These are phyloP conservation scores for Ectropis grisescens DNA, from an alignment of 1,140 invertebrate genomes.

Conservation along the genomic window DNA sequence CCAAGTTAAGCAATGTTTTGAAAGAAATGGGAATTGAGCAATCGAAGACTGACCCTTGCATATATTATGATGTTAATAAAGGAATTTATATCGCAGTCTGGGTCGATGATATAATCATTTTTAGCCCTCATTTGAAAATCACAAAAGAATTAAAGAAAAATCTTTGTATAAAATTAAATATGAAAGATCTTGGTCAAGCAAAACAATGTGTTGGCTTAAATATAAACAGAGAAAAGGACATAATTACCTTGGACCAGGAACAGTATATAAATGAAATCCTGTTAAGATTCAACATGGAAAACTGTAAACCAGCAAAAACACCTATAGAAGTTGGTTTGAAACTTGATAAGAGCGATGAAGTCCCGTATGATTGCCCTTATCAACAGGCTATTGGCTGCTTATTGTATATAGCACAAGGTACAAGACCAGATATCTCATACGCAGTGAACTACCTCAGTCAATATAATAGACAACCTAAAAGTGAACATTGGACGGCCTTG, in stretches of 20 bases:
- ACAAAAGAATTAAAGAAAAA: neutral
- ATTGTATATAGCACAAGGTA: neutral
- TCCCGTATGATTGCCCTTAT: neutral
- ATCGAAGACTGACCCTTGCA: neutral
- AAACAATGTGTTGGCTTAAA: neutral
- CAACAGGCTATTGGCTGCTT: neutral
- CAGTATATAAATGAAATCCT: conserved; percentile 1
- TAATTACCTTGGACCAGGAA: conserved; percentile 1
- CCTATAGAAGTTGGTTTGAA: neutral
- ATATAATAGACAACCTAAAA: neutral
- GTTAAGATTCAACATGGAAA: conserved; percentile 1
- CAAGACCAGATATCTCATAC: conserved; percentile 1
- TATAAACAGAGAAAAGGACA: neutral
- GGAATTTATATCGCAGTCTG: neutral
- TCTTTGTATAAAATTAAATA: neutral
- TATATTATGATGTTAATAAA: neutral
- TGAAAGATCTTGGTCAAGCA: neutral
- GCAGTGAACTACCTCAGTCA: conserved; percentile 1
- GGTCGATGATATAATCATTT: neutral
- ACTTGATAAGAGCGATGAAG: neutral
- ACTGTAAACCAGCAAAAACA: neutral
- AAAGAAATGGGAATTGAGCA: neutral
- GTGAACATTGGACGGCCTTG: neutral
- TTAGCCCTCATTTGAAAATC: neutral
- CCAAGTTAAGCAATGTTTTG: conserved; percentile 1